Conservation (phyloP, 2,113 vertebrate genomes). For the Eudyptes chrysolophus region DNA sequence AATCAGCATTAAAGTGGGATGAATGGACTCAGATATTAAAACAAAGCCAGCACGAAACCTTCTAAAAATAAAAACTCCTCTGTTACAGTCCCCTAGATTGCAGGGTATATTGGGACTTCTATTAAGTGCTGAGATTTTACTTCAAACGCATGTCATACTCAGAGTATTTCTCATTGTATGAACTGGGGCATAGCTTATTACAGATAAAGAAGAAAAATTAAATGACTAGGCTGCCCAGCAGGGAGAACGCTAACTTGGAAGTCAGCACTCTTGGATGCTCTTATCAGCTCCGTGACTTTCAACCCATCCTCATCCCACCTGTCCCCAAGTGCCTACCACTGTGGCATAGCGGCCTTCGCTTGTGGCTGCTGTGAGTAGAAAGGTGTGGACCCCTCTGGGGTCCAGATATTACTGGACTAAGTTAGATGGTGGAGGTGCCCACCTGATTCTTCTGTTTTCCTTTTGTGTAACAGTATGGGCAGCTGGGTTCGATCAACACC, state of each 20-base stretch:
- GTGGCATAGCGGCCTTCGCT: not conserved
- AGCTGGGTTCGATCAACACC: not conserved
- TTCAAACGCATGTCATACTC: not conserved
- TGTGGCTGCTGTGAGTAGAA: not conserved
- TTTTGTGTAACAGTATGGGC: not conserved
- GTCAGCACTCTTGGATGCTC: not conserved
- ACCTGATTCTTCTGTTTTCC: not conserved
- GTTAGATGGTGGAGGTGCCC: not conserved
- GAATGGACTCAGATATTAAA: slow-evolving; percentile 34
- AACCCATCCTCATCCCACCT: not conserved
- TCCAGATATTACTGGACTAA: not conserved
- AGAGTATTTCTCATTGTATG: not conserved
- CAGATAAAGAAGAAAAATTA: slow-evolving; percentile 1
- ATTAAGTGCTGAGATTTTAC: not conserved
- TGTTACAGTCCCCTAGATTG: not conserved
- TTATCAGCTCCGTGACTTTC: not conserved
- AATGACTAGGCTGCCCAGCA: not conserved
- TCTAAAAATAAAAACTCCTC: slow-evolving; percentile 17
- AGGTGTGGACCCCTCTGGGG: not conserved
- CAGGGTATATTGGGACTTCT: not conserved
- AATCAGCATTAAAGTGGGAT: slow-evolving; percentile 24
- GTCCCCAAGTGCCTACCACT: not conserved
- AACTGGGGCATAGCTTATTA: not conserved
- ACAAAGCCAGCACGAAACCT: not conserved
- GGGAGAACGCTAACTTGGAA: not conserved